phyloP scores from a whole-genome alignment of 2,888 invertebrate species.

The Mesopsocus fuscifrons region DNA sequence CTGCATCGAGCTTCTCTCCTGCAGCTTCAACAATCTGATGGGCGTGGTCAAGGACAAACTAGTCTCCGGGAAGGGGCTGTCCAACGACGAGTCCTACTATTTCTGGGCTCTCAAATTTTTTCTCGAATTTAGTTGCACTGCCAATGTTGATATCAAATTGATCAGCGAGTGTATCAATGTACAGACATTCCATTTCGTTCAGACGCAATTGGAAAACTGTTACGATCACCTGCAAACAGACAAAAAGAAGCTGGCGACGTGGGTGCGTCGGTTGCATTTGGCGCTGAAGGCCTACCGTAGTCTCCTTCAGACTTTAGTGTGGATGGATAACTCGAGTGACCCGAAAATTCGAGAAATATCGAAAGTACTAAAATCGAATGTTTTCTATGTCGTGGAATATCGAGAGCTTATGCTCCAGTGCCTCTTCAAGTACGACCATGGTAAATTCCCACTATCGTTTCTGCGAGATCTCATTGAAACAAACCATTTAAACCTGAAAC shows the following conservation, averaged over 20 bases:
- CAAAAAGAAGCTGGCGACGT: conserved; percentile 62
- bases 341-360: conserved; percentile 54
- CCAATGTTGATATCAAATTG: conserved; percentile 69
- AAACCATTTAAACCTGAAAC: conserved; percentile 75
- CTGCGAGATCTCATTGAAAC: conserved; percentile 77
- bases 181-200: conserved; percentile 82
- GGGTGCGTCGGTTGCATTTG: conserved; percentile 74
- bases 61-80: conserved; percentile 36
- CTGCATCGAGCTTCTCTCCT: conserved; percentile 80
- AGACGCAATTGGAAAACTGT: conserved; percentile 75
- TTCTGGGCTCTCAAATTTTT: conserved; percentile 89
- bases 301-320: conserved; percentile 59
- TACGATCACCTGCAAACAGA: conserved; percentile 68
- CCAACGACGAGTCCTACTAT: conserved; percentile 84
- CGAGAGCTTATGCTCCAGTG: conserved; percentile 58
- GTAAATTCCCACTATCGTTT: conserved; percentile 36
- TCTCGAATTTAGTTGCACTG: conserved; percentile 89
- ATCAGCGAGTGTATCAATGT: conserved; percentile 89
- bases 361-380: conserved; percentile 72
- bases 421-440: conserved; percentile 27
- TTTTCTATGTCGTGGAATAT: conserved; percentile 88
- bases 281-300: conserved; percentile 64
- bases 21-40: conserved; percentile 87
- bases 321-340: conserved; percentile 62
- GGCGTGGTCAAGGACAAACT: conserved; percentile 48